phyloP scores from a whole-genome alignment of 2,888 invertebrate species.

The Hylaea fasciaria region DNA sequence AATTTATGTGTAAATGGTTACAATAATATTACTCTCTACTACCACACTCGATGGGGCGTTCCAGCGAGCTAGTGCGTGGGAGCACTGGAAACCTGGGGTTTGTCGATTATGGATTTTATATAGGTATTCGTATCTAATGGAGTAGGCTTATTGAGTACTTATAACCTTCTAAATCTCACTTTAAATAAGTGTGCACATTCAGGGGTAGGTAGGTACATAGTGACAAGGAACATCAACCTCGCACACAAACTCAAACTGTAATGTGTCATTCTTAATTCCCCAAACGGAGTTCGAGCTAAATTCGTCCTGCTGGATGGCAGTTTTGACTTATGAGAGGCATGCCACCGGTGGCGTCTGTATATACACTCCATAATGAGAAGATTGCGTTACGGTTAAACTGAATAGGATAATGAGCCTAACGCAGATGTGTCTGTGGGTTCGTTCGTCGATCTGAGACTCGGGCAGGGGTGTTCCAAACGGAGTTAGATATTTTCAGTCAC shows the following conservation, averaged over 20 bases:
- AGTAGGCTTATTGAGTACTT: too few species aligned
- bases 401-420: constrained; percentile 28
- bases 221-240: too few species aligned
- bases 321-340: constrained; percentile 20
- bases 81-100: too few species aligned
- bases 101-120: too few species aligned
- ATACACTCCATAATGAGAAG: constrained; percentile 32
- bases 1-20: too few species aligned
- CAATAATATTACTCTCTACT: too few species aligned
- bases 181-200: too few species aligned
- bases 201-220: too few species aligned
- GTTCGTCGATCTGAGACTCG: constrained; percentile 14
- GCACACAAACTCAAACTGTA: constrained; percentile 11
- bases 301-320: constrained; percentile 15
- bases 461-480: constrained; percentile 3
- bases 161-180: too few species aligned
- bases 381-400: constrained; percentile 23
- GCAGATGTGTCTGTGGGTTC: constrained; percentile 28
- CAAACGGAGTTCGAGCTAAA: constrained; percentile 13
- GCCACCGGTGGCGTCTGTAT: constrained; percentile 28
- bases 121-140: too few species aligned
- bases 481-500: not conserved
- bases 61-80: too few species aligned
- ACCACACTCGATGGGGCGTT: too few species aligned
- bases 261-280: constrained; percentile 20